Evolutionary conservation across 2,888 invertebrate genomes (phyloP), one percentile per base, ranked within the genome.

Genomic region (Drosophila kambysellisi): DNA sequence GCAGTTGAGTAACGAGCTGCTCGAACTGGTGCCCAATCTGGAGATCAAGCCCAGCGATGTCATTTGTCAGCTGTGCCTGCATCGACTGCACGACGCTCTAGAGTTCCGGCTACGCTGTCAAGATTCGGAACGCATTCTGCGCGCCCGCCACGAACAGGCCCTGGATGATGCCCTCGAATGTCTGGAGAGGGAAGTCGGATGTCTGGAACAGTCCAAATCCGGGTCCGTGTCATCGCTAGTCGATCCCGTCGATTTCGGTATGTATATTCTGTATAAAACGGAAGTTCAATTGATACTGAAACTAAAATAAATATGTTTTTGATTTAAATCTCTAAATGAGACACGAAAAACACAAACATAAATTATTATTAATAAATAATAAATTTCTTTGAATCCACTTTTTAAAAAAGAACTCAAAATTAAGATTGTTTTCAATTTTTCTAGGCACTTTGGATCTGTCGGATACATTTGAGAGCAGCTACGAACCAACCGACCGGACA

Each of bases 51-150:
- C 76, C 46, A 76, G 82, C 46, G 89, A 91, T 64, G 76, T 90
- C 11, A 86, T 91, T 33, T 91, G 91, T 52, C 82, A 91, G 12
- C 54, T 64, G 0, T 91, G 91, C 41, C 81, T 87, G 70, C 68
- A 74, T 5, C 81, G 85, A 2, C 69, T 91, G 4, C 81, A 81
- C 30, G 82, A 86, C n/a, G 81, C 90, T 1, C 67, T 90, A 8
- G 83, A 88, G 1, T 91, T 91, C 43, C 84, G 81, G 0, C 83
- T 78, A 5, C 65, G 82, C 5, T 91, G 92, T 48, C 75, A 87
- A 66, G 67, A 83, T 3, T 82, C 90, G 7, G 91, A 91, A 52
- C 78, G 79, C n/a, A 85, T 90, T 43, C 59, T 92, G 9, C 80
- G 82, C 5, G 76, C 70, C 15, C 79, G 91, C 15, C 77, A 88